phyloP scores from a whole-genome alignment of 2,113 vertebrate species.

The Pogona vitticeps region DNA sequence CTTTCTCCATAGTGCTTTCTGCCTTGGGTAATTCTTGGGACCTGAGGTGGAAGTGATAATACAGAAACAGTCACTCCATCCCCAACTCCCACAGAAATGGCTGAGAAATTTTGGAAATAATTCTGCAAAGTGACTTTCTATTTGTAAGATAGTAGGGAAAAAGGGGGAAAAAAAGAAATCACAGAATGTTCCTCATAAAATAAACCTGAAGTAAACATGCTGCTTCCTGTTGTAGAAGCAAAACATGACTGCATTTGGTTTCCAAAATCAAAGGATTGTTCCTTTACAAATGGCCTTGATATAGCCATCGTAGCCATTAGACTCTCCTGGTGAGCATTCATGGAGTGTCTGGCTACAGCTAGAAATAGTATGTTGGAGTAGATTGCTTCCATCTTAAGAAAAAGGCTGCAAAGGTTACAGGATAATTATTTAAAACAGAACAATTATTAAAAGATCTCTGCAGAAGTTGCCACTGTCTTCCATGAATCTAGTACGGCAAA shows the following conservation, averaged over 20 bases:
- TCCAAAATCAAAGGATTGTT: neutral
- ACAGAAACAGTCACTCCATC: too few species aligned
- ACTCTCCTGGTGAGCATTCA: neutral
- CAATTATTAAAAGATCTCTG: neutral
- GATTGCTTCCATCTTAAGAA: neutral
- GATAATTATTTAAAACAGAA: neutral
- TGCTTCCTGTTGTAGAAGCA: neutral
- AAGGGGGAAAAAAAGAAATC: too few species aligned
- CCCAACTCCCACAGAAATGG: too few species aligned
- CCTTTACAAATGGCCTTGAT: neutral
- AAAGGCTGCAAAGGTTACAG: neutral
- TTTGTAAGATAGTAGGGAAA: too few species aligned
- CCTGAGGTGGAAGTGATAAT: too few species aligned
- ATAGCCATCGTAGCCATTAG: neutral
- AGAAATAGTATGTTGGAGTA: neutral
- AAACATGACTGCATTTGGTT: neutral
- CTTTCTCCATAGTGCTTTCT: too few species aligned
- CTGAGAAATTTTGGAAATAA: too few species aligned
- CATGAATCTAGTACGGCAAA: neutral
- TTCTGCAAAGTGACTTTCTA: too few species aligned
- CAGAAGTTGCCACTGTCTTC: neutral
- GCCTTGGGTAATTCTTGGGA: too few species aligned
- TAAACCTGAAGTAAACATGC: too few species aligned
- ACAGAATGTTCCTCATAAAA: too few species aligned
- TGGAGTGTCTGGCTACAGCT: neutral